Conservation (phyloP, 1,140 invertebrate species). For the Lordiphosa collinella region DNA sequence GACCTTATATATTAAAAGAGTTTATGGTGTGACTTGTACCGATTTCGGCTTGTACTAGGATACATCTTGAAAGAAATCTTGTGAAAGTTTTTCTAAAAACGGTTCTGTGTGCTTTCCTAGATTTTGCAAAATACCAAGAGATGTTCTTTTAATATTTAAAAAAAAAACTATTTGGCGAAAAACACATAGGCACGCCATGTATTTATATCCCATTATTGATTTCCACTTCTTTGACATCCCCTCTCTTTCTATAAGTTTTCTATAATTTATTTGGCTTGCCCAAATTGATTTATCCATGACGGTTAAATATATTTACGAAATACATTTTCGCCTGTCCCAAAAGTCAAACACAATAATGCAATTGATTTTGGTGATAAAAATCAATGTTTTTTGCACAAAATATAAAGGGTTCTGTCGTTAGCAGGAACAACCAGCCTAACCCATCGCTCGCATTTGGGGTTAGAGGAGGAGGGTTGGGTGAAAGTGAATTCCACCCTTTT, state of each 20-base stretch:
- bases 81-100: no score
- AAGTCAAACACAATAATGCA: constrained; percentile 68
- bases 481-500: constrained; percentile 8
- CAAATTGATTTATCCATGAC: constrained; percentile 68
- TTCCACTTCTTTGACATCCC: no score
- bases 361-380: constrained; percentile 77
- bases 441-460: constrained; percentile 4
- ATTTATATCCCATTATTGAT: no score
- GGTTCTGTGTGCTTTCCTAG: no score
- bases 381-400: constrained; percentile 62
- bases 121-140: no score
- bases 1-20: no score
- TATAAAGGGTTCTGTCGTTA: constrained; percentile 48
- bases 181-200: no score
- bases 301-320: constrained; percentile 40
- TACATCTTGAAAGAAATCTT: no score
- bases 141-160: no score
- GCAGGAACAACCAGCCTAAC: constrained; percentile 17
- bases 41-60: no score
- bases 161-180: no score
- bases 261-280: constrained; percentile 5
- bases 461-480: constrained; percentile 12
- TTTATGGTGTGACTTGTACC: no score
- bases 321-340: constrained; percentile 20
- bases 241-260: constrained; percentile 1